Percentiles rank a stretch among this genome's conserved stretches.
phyloP scores from a whole-genome alignment of 2,113 vertebrate genomes.

The Chinchilla lanigera region DNA sequence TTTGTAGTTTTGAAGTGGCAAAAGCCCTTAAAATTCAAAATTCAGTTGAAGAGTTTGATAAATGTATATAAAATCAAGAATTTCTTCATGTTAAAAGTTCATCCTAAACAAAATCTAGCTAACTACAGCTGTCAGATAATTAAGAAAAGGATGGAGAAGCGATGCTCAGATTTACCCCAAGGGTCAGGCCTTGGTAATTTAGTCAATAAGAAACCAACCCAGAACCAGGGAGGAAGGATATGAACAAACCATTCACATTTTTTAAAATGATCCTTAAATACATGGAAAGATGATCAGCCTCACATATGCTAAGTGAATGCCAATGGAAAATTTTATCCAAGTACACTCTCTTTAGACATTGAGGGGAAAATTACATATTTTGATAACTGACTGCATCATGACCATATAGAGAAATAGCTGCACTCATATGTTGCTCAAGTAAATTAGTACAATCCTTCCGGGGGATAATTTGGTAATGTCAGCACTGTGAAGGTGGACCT shows the following conservation, averaged over 20 bases:
- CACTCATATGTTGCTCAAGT: fast-evolving
- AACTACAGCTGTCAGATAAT: neutral
- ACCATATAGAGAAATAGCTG: neutral
- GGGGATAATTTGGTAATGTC: neutral
- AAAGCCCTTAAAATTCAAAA: neutral
- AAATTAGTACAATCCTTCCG: neutral
- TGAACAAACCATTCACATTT: neutral
- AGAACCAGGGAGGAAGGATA: neutral
- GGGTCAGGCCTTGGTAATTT: neutral
- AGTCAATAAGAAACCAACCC: neutral
- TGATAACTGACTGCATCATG: neutral
- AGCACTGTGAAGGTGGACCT: neutral
- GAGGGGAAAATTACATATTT: neutral
- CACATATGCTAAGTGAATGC: neutral
- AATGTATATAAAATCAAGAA: neutral
- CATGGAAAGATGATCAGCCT: neutral
- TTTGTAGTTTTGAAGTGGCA: neutral
- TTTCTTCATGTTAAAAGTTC: neutral
- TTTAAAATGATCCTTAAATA: neutral
- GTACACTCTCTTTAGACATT: neutral
- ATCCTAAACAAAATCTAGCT: neutral
- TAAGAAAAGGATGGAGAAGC: fast-evolving
- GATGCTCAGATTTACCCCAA: neutral
- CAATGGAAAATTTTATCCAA: neutral
- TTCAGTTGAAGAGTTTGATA: neutral